phyloP scores from a whole-genome alignment of 2,888 invertebrate species.

The Apamea crenata region DNA sequence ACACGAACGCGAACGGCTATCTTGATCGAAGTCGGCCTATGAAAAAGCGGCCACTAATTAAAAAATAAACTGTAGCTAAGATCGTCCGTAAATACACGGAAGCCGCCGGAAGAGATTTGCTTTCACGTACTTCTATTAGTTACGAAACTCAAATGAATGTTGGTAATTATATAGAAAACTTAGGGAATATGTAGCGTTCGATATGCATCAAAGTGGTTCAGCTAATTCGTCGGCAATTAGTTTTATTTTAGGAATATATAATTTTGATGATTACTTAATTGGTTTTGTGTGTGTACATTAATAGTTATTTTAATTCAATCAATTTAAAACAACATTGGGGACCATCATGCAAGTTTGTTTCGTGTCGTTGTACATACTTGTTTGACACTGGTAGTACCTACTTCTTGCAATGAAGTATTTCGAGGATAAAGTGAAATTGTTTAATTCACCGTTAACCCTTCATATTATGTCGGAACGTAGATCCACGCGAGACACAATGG shows the following conservation, averaged over 20 bases:
- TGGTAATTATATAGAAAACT: constrained; percentile 59
- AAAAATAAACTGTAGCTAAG: constrained; percentile 88
- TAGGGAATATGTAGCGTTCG: constrained; percentile 33
- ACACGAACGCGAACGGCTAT: constrained; percentile 86
- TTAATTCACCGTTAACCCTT: no score
- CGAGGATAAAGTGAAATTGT: not conserved
- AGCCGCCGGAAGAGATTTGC: constrained; percentile 83
- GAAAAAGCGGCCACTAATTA: constrained; percentile 89
- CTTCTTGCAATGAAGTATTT: constrained; percentile 2
- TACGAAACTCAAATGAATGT: constrained; percentile 65
- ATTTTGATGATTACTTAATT: constrained; percentile 43
- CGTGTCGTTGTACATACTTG: not conserved
- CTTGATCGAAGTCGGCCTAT: constrained; percentile 88
- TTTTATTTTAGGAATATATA: constrained; percentile 34
- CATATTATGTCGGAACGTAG: no score
- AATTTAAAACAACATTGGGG: not conserved
- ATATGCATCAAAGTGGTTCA: constrained; percentile 46
- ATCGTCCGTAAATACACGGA: constrained; percentile 85
- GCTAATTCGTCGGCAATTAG: constrained; percentile 36
- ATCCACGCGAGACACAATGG: no score
- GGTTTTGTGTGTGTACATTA: constrained; percentile 29
- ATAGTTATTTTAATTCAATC: constrained; percentile 20
- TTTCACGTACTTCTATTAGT: constrained; percentile 71
- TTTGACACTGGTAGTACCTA: not conserved
- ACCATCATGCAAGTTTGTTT: not conserved